Conservation (phyloP, 2,113 vertebrate species). For the Fulmarus glacialis region DNA sequence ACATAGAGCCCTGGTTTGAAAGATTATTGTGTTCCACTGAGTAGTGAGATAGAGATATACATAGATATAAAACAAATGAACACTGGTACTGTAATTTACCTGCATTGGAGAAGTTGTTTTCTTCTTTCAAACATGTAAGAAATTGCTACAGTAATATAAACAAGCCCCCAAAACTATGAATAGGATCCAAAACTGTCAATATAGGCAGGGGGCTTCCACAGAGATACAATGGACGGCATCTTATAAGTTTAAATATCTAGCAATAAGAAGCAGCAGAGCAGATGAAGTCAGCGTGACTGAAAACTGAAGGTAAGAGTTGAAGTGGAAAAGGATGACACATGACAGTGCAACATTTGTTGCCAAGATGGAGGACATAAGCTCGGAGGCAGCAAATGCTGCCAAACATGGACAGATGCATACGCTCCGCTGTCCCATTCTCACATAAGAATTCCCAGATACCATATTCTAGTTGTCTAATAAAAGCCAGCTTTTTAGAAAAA, state of each 20-base stretch:
- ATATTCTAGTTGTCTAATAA: neutral
- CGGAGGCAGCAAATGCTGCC: neutral
- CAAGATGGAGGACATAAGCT: neutral
- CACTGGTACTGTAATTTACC: neutral
- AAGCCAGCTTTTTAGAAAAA: neutral
- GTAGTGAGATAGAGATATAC: neutral
- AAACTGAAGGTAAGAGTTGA: neutral
- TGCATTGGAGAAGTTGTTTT: neutral
- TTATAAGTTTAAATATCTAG: neutral
- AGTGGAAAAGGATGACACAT: neutral
- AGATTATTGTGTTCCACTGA: neutral
- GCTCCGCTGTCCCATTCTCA: neutral
- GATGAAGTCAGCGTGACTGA: neutral
- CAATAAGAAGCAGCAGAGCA: neutral
- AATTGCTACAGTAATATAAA: neutral
- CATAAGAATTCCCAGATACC: neutral
- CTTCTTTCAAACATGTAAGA: neutral
- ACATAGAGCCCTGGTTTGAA: neutral
- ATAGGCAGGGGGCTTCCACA: neutral
- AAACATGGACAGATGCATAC: neutral
- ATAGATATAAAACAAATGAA: neutral
- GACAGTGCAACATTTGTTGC: neutral
- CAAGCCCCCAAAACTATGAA: neutral
- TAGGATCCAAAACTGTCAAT: neutral
- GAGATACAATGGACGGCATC: neutral